Conservation (phyloP, 2,113 vertebrate species). For the Mastomys natalensis region DNA sequence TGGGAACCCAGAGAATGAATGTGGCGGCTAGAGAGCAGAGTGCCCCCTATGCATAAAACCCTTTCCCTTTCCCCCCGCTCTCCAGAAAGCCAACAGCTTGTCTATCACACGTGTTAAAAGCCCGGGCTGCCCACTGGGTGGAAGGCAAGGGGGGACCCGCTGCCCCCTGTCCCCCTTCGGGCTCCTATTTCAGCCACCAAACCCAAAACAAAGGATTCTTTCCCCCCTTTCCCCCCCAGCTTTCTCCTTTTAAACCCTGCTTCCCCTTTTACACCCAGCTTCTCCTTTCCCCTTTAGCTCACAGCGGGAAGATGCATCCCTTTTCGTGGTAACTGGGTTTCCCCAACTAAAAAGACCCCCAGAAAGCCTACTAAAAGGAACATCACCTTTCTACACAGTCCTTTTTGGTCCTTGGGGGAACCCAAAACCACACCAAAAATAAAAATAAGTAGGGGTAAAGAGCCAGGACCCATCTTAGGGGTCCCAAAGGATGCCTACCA, state of each 20-base stretch:
- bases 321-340: neutral
- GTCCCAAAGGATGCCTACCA: neutral
- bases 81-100: neutral
- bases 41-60: too few species aligned
- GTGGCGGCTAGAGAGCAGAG: too few species aligned
- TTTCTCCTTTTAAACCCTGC: too few species aligned
- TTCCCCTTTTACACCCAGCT: neutral
- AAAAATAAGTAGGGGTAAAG: neutral
- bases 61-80: too few species aligned
- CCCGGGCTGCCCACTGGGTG: neutral
- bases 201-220: neutral
- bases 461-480: neutral
- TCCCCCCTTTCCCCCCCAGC: neutral
- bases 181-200: neutral
- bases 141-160: neutral
- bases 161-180: neutral
- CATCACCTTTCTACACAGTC: neutral
- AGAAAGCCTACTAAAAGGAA: neutral
- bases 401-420: neutral
- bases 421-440: neutral
- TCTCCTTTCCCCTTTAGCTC: neutral
- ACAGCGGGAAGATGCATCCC: neutral
- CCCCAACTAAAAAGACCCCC: neutral
- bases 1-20: too few species aligned
- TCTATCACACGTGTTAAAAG: neutral